These are phyloP conservation scores for Phalacrocorax brasilianus DNA, from an alignment of 2,113 vertebrate genomes.

Conservation along the genomic window DNA sequence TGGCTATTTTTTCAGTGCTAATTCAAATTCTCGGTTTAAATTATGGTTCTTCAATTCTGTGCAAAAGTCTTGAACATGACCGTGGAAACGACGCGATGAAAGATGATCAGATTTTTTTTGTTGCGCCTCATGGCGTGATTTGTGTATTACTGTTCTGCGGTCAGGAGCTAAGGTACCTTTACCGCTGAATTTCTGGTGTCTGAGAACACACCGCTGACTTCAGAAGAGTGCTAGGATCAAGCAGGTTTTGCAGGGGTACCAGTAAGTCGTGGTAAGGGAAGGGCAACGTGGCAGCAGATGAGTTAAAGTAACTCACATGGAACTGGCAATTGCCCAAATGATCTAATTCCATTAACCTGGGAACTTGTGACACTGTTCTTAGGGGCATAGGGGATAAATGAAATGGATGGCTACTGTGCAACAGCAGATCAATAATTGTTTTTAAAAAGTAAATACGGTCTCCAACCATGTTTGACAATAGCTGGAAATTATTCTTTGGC, in stretches of 20 bases:
- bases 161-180: not conserved
- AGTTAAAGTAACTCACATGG: not conserved
- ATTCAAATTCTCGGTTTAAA: not conserved
- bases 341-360: not conserved
- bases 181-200: not conserved
- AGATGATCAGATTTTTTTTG: not conserved
- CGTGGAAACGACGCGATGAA: accelerated
- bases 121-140: not conserved
- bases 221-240: not conserved
- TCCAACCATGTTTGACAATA: not conserved
- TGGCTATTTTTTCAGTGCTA: not conserved
- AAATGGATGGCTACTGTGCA: not conserved
- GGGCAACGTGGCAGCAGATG: not conserved
- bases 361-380: not conserved
- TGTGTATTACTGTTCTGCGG: not conserved
- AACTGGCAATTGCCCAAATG: not conserved
- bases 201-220: not conserved
- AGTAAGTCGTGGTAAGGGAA: not conserved
- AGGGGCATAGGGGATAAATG: not conserved
- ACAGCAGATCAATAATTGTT: not conserved
- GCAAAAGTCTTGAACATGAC: not conserved
- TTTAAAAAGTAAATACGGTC: not conserved
- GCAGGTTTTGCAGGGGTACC: not conserved
- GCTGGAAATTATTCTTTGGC: not conserved
- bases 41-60: not conserved